A percentile compares a stretch with the other conserved stretches of the same genome.
These are phyloP conservation scores for Apodemus sylvaticus DNA, from an alignment of 2,113 vertebrate genomes.

Conservation along the genomic window DNA sequence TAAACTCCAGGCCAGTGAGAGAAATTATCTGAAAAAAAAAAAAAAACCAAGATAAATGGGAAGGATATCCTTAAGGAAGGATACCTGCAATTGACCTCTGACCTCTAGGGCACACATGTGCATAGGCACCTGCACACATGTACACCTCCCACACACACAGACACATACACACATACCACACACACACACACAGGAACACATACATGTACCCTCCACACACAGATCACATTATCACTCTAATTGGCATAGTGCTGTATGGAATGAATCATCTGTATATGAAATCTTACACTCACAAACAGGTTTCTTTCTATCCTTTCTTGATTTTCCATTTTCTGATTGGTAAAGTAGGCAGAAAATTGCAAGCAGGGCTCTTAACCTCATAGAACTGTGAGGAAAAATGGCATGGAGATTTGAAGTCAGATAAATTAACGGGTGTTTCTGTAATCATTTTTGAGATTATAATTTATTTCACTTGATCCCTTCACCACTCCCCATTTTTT, in stretches of 20 bases:
- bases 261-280: background rate
- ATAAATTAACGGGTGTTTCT: background rate
- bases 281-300: background rate
- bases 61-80: no score
- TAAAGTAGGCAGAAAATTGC: background rate
- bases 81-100: background rate
- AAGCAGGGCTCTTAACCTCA: background rate
- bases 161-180: background rate
- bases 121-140: background rate
- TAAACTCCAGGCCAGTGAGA: background rate
- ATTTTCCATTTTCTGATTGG: slow-evolving; percentile 14
- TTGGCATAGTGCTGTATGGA: background rate
- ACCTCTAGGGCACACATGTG: background rate
- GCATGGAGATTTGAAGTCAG: background rate
- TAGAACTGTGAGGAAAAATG: background rate
- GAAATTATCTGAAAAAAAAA: background rate
- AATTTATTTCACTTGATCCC: background rate
- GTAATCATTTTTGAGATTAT: background rate
- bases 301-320: background rate
- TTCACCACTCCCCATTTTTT: background rate
- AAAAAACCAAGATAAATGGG: background rate
- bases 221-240: background rate
- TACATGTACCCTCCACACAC: background rate
- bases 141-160: background rate
- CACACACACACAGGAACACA: background rate